phyloP scores from a whole-genome alignment of 1,140 invertebrate species.

The Condylostylus longicornis region DNA sequence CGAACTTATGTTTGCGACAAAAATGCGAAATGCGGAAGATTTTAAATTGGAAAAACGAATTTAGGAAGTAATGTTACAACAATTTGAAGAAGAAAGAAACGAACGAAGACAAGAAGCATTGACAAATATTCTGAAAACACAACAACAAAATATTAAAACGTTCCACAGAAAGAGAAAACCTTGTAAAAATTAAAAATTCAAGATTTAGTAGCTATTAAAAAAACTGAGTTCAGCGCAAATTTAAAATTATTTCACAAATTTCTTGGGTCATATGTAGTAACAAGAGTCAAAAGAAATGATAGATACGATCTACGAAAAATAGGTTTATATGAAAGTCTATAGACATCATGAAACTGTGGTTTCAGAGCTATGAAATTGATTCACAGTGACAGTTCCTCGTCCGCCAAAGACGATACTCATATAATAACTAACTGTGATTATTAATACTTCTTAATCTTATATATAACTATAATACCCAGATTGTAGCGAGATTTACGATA shows the following conservation, averaged over 20 bases:
- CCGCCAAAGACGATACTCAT: too few relatives aligned
- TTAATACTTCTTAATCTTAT: too few relatives aligned
- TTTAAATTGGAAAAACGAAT: neutral
- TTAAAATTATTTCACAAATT: conserved; percentile 20
- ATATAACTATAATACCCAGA: too few relatives aligned
- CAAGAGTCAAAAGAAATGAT: conserved; percentile 15
- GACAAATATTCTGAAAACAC: neutral
- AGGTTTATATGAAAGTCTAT: conserved; percentile 8
- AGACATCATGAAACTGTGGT: conserved; percentile 8
- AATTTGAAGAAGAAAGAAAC: neutral
- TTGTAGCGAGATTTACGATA: too few relatives aligned
- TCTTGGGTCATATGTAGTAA: conserved; percentile 20
- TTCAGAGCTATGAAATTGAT: too few relatives aligned
- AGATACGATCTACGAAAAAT: conserved; percentile 18
- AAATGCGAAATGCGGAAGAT: neutral
- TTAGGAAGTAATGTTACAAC: neutral
- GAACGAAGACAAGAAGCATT: neutral
- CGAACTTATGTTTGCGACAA: neutral
- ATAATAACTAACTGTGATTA: too few relatives aligned
- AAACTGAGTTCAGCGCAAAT: conserved; percentile 21
- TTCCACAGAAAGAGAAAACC: conserved; percentile 18
- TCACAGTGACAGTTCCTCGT: too few relatives aligned
- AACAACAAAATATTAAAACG: neutral
- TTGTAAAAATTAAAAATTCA: conserved; percentile 15
- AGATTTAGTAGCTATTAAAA: conserved; percentile 26